Evolutionary conservation across 2,113 vertebrate species (phyloP).

Genomic region (Recurvirostra avosetta): DNA sequence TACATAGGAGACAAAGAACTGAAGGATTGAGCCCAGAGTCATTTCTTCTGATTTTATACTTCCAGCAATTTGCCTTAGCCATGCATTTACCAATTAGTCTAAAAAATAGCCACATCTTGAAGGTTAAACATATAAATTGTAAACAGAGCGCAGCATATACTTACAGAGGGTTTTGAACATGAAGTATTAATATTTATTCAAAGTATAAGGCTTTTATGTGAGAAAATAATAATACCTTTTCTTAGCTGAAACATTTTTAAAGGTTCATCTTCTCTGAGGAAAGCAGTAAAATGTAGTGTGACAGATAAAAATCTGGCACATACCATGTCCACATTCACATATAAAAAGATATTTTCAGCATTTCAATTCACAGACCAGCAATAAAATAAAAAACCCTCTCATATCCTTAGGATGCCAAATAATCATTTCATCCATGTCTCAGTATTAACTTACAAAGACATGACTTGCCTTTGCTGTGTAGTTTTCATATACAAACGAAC

Average conservation of each 20-base stretch:
- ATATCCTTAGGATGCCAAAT: neutral
- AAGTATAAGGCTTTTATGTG: conserved; percentile 10
- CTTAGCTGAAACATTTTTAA: neutral
- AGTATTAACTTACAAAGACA: conserved; percentile 25
- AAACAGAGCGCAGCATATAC: neutral
- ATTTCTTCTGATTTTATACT: neutral
- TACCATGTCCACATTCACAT: neutral
- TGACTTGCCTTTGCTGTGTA: neutral
- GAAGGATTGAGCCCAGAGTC: neutral
- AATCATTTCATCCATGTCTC: conserved; percentile 2
- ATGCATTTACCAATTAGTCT: neutral
- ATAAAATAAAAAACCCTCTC: neutral
- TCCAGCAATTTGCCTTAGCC: neutral
- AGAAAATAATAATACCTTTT: neutral
- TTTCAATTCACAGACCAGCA: conserved; percentile 21
- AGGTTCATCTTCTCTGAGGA: neutral
- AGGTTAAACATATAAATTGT: neutral
- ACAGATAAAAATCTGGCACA: neutral
- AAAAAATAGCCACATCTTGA: neutral
- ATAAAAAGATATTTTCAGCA: conserved; percentile 9
- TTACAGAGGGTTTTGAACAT: neutral
- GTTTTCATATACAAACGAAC: neutral
- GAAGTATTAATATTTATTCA: conserved; percentile 12
- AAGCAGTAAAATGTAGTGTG: conserved; percentile 8
- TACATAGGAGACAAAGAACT: neutral